Evolutionary conservation across 2,888 invertebrate genomes (phyloP), one percentile per base, ranked within the genome.

Genomic region (Eristalis arbustorum): DNA sequence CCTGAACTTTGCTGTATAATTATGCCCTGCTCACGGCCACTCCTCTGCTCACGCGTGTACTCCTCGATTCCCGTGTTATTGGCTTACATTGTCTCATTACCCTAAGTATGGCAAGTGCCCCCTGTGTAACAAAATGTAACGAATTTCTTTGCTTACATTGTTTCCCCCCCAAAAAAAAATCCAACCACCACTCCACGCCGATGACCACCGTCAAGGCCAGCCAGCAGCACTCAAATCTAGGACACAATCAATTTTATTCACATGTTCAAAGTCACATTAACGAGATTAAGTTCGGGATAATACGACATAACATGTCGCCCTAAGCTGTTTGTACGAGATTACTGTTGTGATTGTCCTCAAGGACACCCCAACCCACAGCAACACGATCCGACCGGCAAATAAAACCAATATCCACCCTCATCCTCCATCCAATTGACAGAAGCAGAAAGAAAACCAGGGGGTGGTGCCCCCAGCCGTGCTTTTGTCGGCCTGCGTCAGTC

Each of bases 221-320:
- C n/a, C n/a, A n/a, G 14, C 28, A 40, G 14, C 40, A 40, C 69
- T 18, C 37, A 23, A 31, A 37, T 40, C 40, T 10, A 40, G 25
- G 14, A 40, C 40, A 25, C 57, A 78, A 78, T 78, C 71, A 78
- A 66, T 72, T 66, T 72, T 42, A 72, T 78, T 78, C 59, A 68
- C 67, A 73, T 72, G 61, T 72, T 73, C 67, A 56, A 79, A 72
- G 56, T 79, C 62, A 72, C 67, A 73, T 79, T 79, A 68, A 73
- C 73, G 73, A 61, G 63, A 78, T 78, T 78, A 66, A 63, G 31
- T 42, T 71, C 56, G 22, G 40, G 71, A 57, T 71, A 71, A 57
- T 69, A 14, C 56, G 57, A 49, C 61, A 49, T 18, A 75, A 71
- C 40, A 61, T 64, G 40, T 34, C 68, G 49, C 37, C 62, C 37